phyloP scores from a whole-genome alignment of 92 coral and sea anemone genomes.

The Epizoanthus illoricatus region DNA sequence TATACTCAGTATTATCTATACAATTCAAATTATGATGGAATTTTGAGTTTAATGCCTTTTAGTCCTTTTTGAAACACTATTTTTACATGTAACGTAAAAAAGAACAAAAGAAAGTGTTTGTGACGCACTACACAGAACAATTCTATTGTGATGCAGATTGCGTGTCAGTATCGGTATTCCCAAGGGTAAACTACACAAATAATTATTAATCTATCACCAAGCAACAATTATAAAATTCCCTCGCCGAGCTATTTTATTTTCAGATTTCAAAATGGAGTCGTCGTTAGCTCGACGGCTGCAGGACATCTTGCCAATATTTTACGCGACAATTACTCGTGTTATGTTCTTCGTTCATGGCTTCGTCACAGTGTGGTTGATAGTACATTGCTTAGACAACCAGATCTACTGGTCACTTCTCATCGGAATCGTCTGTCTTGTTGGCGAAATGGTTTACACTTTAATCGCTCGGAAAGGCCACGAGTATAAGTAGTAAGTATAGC shows the following conservation, averaged over 20 bases:
- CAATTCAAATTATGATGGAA: too few relatives aligned
- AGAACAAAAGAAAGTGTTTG: too few relatives aligned
- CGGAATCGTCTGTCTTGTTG: constrained; percentile 70
- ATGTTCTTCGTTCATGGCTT: constrained; percentile 91
- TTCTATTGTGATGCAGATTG: too few relatives aligned
- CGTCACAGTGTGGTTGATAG: constrained; percentile 81
- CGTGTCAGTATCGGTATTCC: too few relatives aligned
- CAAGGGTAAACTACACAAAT: neutral
- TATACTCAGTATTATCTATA: too few relatives aligned
- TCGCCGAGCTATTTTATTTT: neutral
- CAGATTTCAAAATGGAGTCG: constrained; percentile 11
- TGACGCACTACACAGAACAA: too few relatives aligned
- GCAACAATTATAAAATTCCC: constrained; percentile 33
- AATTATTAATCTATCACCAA: constrained; percentile 11
- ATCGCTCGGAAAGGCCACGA: constrained; percentile 93
- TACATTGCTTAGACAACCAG: constrained; percentile 59
- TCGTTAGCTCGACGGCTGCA: constrained; percentile 39
- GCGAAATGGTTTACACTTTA: constrained; percentile 88
- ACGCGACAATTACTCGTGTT: constrained; percentile 85
- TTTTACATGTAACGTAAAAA: too few relatives aligned
- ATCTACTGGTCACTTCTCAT: constrained; percentile 73
- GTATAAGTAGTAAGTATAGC: constrained; percentile 83
- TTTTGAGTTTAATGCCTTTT: too few relatives aligned
- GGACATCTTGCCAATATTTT: constrained; percentile 77
- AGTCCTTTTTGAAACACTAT: too few relatives aligned